phyloP scores from a whole-genome alignment of 1,140 invertebrate species.

The Melitaea cinxia region DNA sequence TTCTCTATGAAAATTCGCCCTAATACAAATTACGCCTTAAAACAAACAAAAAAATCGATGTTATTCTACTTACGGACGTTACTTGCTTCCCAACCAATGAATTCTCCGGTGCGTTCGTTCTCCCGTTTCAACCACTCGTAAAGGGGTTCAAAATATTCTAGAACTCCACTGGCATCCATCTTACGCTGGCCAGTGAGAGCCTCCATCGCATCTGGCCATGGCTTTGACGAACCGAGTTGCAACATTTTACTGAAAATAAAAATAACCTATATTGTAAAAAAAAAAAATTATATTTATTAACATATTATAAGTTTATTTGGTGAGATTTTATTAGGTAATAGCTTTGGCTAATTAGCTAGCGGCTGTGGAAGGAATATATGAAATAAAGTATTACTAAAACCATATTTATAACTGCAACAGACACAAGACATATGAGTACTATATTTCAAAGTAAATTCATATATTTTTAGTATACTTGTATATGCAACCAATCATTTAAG shows the following conservation, averaged over 20 bases:
- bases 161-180: slow-evolving; percentile 88
- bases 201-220: slow-evolving; percentile 92
- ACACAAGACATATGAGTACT: no score
- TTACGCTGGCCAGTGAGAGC: slow-evolving; percentile 88
- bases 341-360: no score
- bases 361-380: no score
- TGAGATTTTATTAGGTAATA: no score
- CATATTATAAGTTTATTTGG: no score
- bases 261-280: background rate
- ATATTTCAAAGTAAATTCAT: no score
- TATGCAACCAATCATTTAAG: no score
- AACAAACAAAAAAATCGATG: background rate
- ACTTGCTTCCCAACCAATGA: slow-evolving; percentile 89
- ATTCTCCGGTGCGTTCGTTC: slow-evolving; percentile 87
- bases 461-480: no score
- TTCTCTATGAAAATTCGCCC: background rate
- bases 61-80: slow-evolving; percentile 69
- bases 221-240: slow-evolving; percentile 88
- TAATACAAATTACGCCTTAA: background rate
- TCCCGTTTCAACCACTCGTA: slow-evolving; percentile 89
- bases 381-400: no score
- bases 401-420: no score
- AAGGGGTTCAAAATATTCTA: slow-evolving; percentile 90
- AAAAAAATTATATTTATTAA: background rate
- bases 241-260: slow-evolving; percentile 84